Percentiles rank a stretch among this genome's conserved stretches.
Conservation (phyloP, 1,140 invertebrate genomes). For the Reticulitermes speratus region DNA sequence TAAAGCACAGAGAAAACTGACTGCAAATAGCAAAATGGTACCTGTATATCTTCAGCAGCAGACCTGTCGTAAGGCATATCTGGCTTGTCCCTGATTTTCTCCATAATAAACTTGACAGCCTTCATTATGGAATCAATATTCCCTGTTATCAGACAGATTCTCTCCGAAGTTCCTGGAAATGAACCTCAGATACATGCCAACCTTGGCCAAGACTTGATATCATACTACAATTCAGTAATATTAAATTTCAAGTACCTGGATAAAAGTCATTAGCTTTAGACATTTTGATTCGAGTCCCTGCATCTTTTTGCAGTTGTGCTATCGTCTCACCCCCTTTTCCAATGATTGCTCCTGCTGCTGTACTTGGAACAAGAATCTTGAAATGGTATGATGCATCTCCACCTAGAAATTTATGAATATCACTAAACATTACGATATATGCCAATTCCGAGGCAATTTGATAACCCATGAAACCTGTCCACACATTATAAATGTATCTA, state of each 20-base stretch:
- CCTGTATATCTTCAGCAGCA: background rate
- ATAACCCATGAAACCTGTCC: too few relatives aligned
- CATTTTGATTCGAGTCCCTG: constrained; percentile 95
- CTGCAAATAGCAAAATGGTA: background rate
- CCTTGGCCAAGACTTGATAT: background rate
- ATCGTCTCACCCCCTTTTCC: constrained; percentile 98
- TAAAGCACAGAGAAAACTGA: background rate
- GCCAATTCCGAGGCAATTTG: too few relatives aligned
- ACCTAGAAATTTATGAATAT: constrained; percentile 47
- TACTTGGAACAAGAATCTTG: constrained; percentile 93
- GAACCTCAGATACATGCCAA: background rate
- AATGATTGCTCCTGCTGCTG: constrained; percentile 95
- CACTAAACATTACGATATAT: too few relatives aligned
- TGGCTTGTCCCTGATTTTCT: constrained; percentile 97
- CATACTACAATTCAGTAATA: background rate
- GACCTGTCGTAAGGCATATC: constrained; percentile 54
- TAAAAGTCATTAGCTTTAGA: constrained; percentile 98
- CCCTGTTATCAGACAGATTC: constrained; percentile 96
- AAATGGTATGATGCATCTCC: constrained; percentile 83
- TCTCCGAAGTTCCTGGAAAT: constrained; percentile 87
- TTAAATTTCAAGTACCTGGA: constrained; percentile 68
- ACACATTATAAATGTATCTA: too few relatives aligned
- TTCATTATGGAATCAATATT: constrained; percentile 89
- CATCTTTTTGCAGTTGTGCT: constrained; percentile 94
- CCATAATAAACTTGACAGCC: constrained; percentile 95